Conservation (phyloP, 1,140 invertebrate genomes). For the Drosophila ficusphila region DNA sequence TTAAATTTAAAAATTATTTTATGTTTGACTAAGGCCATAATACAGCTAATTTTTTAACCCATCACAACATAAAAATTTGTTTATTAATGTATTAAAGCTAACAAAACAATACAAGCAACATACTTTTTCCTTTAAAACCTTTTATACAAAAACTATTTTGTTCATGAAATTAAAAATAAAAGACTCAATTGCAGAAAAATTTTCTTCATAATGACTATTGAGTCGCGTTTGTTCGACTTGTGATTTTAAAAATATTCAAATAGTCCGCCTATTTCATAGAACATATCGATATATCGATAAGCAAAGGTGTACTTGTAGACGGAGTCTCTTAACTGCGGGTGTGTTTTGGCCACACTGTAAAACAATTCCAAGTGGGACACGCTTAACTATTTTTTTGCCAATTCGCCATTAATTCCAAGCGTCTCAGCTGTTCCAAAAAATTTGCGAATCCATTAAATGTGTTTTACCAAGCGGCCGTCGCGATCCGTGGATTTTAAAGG, state of each 20-base stretch:
- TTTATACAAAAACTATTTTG: background rate
- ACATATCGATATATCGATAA: slow-evolving; percentile 9
- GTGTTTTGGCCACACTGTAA: slow-evolving; percentile 1
- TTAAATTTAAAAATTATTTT: background rate
- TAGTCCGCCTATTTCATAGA: background rate
- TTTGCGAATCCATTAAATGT: slow-evolving; percentile 32
- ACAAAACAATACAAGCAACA: too few relatives aligned
- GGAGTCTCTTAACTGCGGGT: too few relatives aligned
- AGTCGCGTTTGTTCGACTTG: too few relatives aligned
- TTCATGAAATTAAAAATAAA: too few relatives aligned
- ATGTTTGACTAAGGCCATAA: too few relatives aligned
- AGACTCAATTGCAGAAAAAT: too few relatives aligned
- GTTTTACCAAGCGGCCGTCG: slow-evolving; percentile 3
- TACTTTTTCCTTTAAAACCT: too few relatives aligned
- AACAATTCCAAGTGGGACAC: slow-evolving; percentile 49
- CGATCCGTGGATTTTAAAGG: background rate
- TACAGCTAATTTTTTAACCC: too few relatives aligned
- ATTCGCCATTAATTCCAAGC: slow-evolving; percentile 25
- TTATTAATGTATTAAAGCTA: too few relatives aligned
- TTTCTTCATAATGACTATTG: too few relatives aligned
- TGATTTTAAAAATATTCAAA: background rate
- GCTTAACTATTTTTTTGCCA: slow-evolving; percentile 53
- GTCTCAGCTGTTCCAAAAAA: slow-evolving; percentile 9
- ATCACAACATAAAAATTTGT: too few relatives aligned
- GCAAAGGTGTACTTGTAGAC: rapidly evolving